These are phyloP conservation scores for Pinctada fucata DNA, from an alignment of 2,888 invertebrate species.

Conservation along the genomic window DNA sequence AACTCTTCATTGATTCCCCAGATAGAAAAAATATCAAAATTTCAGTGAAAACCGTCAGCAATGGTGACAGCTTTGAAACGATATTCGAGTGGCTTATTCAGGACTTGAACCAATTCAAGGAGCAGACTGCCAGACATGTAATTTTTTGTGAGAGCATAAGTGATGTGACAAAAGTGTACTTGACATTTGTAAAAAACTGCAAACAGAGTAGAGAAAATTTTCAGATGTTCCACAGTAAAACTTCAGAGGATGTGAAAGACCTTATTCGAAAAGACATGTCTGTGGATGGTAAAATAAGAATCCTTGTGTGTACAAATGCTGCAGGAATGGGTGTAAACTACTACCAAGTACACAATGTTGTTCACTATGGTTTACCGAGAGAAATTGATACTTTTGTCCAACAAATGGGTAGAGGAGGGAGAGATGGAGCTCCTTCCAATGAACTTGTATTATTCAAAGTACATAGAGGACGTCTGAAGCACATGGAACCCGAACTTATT, in stretches of 20 bases:
- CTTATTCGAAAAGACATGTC: constrained; percentile 38
- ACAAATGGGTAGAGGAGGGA: constrained; percentile 44
- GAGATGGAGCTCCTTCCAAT: constrained; percentile 41
- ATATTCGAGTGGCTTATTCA: constrained; percentile 23
- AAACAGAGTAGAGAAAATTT: constrained; percentile 11
- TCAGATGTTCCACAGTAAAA: constrained; percentile 45
- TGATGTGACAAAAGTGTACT: constrained; percentile 21
- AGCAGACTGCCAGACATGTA: constrained; percentile 22
- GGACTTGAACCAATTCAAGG: too few species aligned
- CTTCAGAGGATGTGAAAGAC: constrained; percentile 38
- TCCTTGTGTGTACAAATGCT: constrained; percentile 45
- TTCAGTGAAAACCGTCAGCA: neutral
- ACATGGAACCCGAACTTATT: constrained; percentile 31
- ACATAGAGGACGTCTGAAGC: constrained; percentile 37
- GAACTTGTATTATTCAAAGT: constrained; percentile 39
- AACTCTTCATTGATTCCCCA: constrained; percentile 23
- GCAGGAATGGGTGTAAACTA: constrained; percentile 47
- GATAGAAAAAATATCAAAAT: constrained; percentile 28
- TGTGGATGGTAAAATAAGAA: constrained; percentile 32
- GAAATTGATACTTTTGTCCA: constrained; percentile 47
- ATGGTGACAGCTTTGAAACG: constrained; percentile 15
- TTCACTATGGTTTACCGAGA: constrained; percentile 41
- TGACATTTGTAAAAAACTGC: constrained; percentile 26
- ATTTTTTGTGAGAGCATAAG: constrained; percentile 24
- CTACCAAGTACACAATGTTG: constrained; percentile 31